These are phyloP conservation scores for Xiphias gladius DNA, from an alignment of 2,113 vertebrate genomes.

Conservation along the genomic window DNA sequence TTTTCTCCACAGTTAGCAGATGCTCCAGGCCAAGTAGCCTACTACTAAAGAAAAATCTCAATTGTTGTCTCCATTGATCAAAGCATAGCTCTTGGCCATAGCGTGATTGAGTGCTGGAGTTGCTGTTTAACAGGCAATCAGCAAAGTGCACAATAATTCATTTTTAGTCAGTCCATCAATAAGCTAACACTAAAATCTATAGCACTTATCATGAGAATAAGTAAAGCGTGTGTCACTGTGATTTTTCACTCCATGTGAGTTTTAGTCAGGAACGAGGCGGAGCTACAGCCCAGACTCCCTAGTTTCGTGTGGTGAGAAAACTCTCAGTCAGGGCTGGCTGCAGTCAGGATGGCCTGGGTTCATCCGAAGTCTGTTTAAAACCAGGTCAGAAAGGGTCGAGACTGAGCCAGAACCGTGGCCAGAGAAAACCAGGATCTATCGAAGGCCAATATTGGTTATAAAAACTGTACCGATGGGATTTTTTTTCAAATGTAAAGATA, in stretches of 20 bases:
- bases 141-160: constrained; percentile 74
- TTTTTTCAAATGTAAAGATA: constrained; percentile 1
- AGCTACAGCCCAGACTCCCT: constrained; percentile 23
- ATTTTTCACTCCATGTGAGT: constrained; percentile 46
- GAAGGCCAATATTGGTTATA: neutral
- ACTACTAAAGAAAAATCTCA: constrained; percentile 44
- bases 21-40: constrained; percentile 26
- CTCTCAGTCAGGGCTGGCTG: constrained; percentile 32
- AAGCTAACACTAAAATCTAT: constrained; percentile 77
- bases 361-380: constrained; percentile 24
- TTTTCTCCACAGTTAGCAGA: constrained; percentile 39
- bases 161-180: constrained; percentile 77
- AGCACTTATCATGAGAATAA: constrained; percentile 68
- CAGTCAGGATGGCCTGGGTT: constrained; percentile 5
- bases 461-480: neutral
- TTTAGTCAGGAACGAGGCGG: constrained; percentile 44
- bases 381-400: neutral
- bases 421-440: neutral
- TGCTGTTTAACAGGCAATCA: constrained; percentile 77
- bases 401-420: neutral
- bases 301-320: constrained; percentile 50
- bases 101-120: constrained; percentile 69
- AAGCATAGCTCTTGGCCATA: constrained; percentile 51
- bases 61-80: constrained; percentile 72
- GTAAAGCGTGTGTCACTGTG: constrained; percentile 63